Evolutionary conservation across 2,888 invertebrate species (phyloP), one percentile per base, ranked within the genome.

Genomic region (Apocheima hispidaria): DNA sequence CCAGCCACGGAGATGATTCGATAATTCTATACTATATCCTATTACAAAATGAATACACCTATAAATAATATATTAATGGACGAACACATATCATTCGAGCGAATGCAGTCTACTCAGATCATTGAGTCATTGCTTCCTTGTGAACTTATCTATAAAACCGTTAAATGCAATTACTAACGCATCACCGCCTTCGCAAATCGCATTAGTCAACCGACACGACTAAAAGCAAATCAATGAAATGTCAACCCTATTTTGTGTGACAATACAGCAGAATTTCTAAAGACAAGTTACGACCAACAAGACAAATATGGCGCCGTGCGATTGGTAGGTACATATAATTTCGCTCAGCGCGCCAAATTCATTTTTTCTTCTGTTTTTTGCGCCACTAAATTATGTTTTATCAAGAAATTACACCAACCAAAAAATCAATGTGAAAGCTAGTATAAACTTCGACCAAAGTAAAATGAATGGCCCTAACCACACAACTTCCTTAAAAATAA

Each of bases 61-160:
- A 87, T 84, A 82, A 67, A 88, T 86, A 82, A 78, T 83, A 78
- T 83, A 82, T 87, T 84, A 82, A 88, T 92, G 92, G 92, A 92
- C 92, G 92, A 92, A 92, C 92, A 92, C 90, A 89, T 87, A 83
- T 87, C 89, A 90, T 90, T 92, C 89, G 79, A 89, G 83, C 80
- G 90, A 92, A 90, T 91, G 90, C 91, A 92, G 92, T 92, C 91
- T 91, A 90, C 86, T 81, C 78, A 83, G 77, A 87, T 81, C 79
- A 83, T 84, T 77, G 79, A 86, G 86, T 88, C 84, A 90, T 91
- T 88, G 87, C 86, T 89, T 89, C 81, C 79, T 70, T 81, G 82
- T 83, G 81, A 83, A 81, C 77, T 81, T 78, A 81, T 57, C 56
- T 64, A 66, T 44, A 48, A 43, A 60, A 60, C 48, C 21, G 48